phyloP scores from a whole-genome alignment of 2,113 vertebrate genomes.

The Panthera uncia region DNA sequence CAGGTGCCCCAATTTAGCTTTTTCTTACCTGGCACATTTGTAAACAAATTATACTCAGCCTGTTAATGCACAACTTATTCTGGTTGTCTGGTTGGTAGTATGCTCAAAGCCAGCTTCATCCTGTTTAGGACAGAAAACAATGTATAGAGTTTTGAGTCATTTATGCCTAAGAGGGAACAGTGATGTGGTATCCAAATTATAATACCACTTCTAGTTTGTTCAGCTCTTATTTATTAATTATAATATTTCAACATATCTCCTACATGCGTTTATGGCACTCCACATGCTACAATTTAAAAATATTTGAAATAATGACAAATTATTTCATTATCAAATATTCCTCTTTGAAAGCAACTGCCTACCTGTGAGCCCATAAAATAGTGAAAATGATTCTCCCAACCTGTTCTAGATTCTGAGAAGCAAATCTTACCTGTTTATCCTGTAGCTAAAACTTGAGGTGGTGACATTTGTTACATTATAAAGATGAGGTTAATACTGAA shows the following conservation, averaged over 20 bases:
- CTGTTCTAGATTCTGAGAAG: neutral
- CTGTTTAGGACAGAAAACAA: neutral
- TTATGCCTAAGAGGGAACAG: neutral
- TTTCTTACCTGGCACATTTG: neutral
- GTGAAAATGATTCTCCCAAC: neutral
- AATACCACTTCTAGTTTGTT: neutral
- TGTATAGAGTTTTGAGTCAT: neutral
- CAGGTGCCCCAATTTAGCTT: too few species aligned
- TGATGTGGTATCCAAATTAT: neutral
- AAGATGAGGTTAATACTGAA: neutral
- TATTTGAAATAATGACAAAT: conserved; percentile 16
- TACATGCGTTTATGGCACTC: neutral
- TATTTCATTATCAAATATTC: neutral
- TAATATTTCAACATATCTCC: neutral
- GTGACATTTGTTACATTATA: neutral
- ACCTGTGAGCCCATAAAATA: neutral
- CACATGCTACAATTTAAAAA: neutral
- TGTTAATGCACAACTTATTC: neutral
- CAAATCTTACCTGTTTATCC: neutral
- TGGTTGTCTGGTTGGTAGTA: neutral
- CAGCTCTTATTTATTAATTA: neutral
- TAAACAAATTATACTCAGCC: neutral
- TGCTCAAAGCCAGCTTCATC: neutral
- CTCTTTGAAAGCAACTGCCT: neutral
- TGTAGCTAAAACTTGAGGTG: neutral